phyloP scores from a whole-genome alignment of 2,797 vertebrate species.

The Chrysocyon brachyurus region DNA sequence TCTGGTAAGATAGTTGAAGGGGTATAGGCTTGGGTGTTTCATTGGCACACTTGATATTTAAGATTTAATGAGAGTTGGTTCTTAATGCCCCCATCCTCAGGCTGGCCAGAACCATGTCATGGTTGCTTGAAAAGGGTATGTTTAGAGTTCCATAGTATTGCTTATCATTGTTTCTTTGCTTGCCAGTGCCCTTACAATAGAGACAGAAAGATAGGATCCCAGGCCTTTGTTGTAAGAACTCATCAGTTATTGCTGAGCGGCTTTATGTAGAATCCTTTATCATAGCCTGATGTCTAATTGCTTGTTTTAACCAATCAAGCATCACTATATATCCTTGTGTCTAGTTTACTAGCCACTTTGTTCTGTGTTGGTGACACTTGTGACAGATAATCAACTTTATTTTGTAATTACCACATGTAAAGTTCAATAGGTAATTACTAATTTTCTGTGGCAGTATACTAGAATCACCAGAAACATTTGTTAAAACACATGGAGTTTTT shows the following conservation, averaged over 20 bases:
- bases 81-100: neutral
- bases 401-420: conserved; percentile 49
- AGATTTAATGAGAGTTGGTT: conserved; percentile 5
- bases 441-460: neutral
- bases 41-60: neutral
- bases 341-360: conserved; percentile 34
- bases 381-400: conserved; percentile 33
- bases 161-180: conserved; percentile 17
- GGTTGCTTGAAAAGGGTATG: neutral
- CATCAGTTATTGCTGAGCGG: neutral
- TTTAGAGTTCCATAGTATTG: neutral
- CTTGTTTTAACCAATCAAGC: conserved; percentile 29
- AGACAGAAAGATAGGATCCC: conserved; percentile 10
- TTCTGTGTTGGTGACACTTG: conserved; percentile 37
- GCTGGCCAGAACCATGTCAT: neutral
- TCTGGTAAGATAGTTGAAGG: neutral
- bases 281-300: conserved; percentile 25
- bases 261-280: neutral
- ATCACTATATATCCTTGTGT: neutral
- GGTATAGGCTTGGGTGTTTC: neutral
- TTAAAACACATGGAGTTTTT: neutral
- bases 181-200: neutral
- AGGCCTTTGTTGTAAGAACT: neutral
- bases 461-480: conserved; percentile 45
- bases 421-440: conserved; percentile 44